Evolutionary conservation across 2,797 vertebrate genomes (phyloP), one percentile per base, ranked within the genome.

Genomic region (Melanotaenia maccullochi): DNA sequence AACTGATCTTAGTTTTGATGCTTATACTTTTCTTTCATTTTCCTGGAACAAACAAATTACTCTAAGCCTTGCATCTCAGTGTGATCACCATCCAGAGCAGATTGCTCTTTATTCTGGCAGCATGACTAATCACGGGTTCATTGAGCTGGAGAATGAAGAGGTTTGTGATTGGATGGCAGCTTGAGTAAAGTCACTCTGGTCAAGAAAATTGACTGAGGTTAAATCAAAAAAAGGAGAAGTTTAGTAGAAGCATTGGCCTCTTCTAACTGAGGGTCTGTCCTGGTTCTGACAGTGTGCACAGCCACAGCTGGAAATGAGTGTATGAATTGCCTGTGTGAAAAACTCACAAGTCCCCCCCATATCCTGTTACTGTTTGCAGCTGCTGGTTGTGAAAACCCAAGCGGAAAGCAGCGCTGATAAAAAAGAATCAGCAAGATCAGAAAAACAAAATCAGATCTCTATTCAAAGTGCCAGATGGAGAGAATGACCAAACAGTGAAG

Each of bases 91-190:
- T 59, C 56, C 66, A 78, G 47, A 73, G 44, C 56, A 75, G 60
- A 63, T 2, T 9, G 40, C 57, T 78, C 49, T 73, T 60, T 71
- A 35, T 57, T 66, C 67, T 54, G 62, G 65, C 35, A 32, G 55
- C 56, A 24, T 65, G 4, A 74, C 65, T 67, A 73, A 82, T 82
- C 51, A 62, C 60, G 61, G 52, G 59, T 69, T 28, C 33, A 79
- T 65, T 79, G 49, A 83, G 80, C 83, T 71, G 80, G 76, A 81
- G 80, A 66, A 67, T 4, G 42, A 38, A 32, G 32, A 44, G n/a
- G 11, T 18, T 40, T 71, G 70, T 84, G 79, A 85, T 85, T 86
- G 74, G 71, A 76, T 42, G 60, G 62, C 51, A 66, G 68, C 65
- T 18, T 44, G 55, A 20, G 40, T 60, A 28, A 74, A 72, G 44